Conservation (phyloP, 2,888 invertebrate species). For the Cistogaster globosa region DNA sequence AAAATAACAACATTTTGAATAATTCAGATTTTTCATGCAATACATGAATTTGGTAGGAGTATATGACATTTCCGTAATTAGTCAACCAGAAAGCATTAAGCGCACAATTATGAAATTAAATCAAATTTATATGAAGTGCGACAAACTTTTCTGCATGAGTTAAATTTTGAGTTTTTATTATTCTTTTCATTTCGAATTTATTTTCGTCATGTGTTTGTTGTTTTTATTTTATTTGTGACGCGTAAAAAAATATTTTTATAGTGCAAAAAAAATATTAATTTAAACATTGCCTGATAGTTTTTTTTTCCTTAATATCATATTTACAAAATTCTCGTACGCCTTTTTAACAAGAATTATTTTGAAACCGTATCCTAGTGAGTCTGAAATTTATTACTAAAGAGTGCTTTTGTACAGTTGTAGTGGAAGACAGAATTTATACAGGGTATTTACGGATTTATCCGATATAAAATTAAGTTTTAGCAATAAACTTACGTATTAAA, state of each 20-base stretch:
- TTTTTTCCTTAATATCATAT: too few relatives aligned
- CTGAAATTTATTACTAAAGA: too few relatives aligned
- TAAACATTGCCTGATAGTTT: too few relatives aligned
- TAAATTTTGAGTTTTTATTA: constrained; percentile 6
- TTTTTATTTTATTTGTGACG: background rate
- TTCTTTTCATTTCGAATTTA: background rate
- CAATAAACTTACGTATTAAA: too few relatives aligned
- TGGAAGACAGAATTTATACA: too few relatives aligned
- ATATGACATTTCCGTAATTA: constrained; percentile 63
- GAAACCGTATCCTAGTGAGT: too few relatives aligned
- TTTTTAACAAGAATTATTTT: too few relatives aligned
- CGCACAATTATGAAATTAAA: constrained; percentile 62
- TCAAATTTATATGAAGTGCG: constrained; percentile 61
- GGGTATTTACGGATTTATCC: too few relatives aligned
- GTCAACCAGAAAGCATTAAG: constrained; percentile 57
- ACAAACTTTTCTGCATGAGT: constrained; percentile 56
- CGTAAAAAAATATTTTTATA: constrained; percentile 7
- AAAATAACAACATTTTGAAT: constrained; percentile 52
- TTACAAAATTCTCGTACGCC: too few relatives aligned
- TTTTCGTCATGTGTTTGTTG: background rate
- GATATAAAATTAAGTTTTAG: too few relatives aligned
- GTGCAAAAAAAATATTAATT: too few relatives aligned
- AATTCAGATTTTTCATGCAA: constrained; percentile 60
- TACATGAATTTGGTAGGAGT: constrained; percentile 29
- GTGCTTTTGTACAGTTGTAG: too few relatives aligned